A percentile compares a stretch with the other conserved stretches of the same genome.
phyloP scores from a whole-genome alignment of 2,888 invertebrate species.

The Volucella zonaria region DNA sequence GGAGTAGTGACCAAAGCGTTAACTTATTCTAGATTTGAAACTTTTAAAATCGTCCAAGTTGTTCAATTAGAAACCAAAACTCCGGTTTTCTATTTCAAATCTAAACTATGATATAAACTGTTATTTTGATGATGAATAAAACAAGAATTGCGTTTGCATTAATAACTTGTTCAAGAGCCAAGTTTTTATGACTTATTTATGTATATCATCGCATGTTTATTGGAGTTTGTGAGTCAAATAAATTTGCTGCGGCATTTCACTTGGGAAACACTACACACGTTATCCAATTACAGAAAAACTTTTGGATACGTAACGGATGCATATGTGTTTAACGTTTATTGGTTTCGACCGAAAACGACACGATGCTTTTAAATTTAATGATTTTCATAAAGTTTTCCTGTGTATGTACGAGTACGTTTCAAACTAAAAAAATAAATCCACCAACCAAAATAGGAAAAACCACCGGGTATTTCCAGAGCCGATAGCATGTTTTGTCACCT shows the following conservation, averaged over 20 bases:
- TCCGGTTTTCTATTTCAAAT: too few species aligned
- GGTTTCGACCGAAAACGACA: conserved; percentile 35
- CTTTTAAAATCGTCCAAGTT: too few species aligned
- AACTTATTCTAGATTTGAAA: too few species aligned
- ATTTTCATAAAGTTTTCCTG: conserved; percentile 40
- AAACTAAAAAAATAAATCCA: not conserved
- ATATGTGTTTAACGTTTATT: conserved; percentile 2
- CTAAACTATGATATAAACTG: too few species aligned
- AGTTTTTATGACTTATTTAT: not conserved
- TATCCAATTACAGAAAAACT: conserved; percentile 30
- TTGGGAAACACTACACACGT: not conserved
- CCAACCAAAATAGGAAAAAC: not conserved
- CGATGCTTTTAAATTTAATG: conserved; percentile 41
- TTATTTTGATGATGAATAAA: too few species aligned
- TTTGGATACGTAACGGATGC: not conserved
- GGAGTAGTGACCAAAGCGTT: too few species aligned
- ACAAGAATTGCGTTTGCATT: not conserved
- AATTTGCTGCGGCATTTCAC: conserved; percentile 5
- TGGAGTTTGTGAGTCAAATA: conserved; percentile 35
- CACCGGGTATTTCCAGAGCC: conserved; percentile 2
- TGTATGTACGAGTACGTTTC: not conserved
- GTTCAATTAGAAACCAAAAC: too few species aligned
- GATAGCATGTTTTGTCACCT: conserved; percentile 18
- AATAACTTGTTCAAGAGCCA: not conserved
- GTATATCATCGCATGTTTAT: conserved; percentile 18